Evolutionary conservation across 2,888 invertebrate species (phyloP), one percentile per base, ranked within the genome.

Genomic region (Aethes cnicana): DNA sequence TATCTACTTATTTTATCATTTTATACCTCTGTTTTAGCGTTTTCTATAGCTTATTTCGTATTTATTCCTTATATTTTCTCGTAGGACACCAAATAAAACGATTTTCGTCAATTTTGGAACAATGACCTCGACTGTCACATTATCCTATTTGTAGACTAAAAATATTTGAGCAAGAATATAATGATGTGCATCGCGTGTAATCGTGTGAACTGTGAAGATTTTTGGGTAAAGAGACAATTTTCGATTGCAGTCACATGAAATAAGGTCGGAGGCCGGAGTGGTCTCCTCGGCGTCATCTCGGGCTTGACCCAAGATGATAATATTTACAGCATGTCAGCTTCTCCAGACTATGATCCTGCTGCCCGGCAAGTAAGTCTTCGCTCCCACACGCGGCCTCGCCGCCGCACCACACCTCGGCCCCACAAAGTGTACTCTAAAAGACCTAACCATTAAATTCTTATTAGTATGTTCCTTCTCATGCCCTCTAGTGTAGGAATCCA

Each of bases 291-390:
- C 81, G 72, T 85, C 85, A 85, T 86, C 85, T 84, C 77, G 88
- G 86, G 88, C 72, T 84, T 77, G 79, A 81, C 89, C 88, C 89
- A 90, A 90, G 87, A 90, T 90, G 90, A 80, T 78, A 84, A 79
- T 87, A 75, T 82, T 80, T 78, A 83, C 87, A 86, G 84, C 75
- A 90, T 90, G 90, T 90, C 90, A 74, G 78, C 89, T 75, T 73
- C 88, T 81, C 80, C 88, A 83, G 89, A 89, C 76, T 83, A 82
- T 75, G 85, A 89, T 85, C 69, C 87, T 67, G 72, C 80, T 87
- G 86, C 88, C 88, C 89, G 83, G 78, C 86, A 88, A 88, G 90
- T 90, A 60, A 88, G 90, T 88, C 77, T 44, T 53, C 64, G 60
- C 57, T 59, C 53, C 55, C 48, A 57, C 52, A 44, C 42, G n/a